A percentile compares a stretch with the other conserved stretches of the same genome.
phyloP scores from a whole-genome alignment of 2,888 invertebrate genomes.

The Pheosia gnoma region DNA sequence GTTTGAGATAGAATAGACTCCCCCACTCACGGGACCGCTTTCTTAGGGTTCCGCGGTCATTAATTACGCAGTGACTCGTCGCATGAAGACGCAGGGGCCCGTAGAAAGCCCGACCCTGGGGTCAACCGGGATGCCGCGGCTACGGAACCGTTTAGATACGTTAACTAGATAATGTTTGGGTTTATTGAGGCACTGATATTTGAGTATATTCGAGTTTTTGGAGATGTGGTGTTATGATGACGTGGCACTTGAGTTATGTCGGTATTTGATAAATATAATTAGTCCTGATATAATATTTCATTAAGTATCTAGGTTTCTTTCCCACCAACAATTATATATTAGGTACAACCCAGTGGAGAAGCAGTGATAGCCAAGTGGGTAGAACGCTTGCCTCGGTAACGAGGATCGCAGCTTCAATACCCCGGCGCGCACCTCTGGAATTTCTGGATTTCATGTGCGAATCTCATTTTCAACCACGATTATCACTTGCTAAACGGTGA shows the following conservation, averaged over 20 bases:
- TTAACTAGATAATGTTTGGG: slow-evolving; percentile 29
- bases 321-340: no score
- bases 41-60: slow-evolving; percentile 48
- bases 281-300: no score
- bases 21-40: slow-evolving; percentile 35
- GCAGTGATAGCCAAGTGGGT: no score
- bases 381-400: no score
- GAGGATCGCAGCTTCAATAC: no score
- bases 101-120: slow-evolving; percentile 72
- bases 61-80: slow-evolving; percentile 65
- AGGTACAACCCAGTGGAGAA: no score
- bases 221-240: background rate
- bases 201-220: background rate
- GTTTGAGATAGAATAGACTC: slow-evolving; percentile 8
- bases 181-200: slow-evolving; percentile 21
- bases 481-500: no score
- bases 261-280: no score
- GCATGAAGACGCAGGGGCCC: slow-evolving; percentile 55
- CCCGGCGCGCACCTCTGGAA: no score
- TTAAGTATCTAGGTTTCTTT: no score
- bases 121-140: slow-evolving; percentile 50
- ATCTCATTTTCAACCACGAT: no score
- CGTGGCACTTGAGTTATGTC: background rate
- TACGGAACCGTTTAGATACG: slow-evolving; percentile 44
- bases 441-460: no score